Evolutionary conservation across 2,888 invertebrate species (phyloP), one percentile per base, ranked within the genome.

Genomic region (Drosophila diplacantha): DNA sequence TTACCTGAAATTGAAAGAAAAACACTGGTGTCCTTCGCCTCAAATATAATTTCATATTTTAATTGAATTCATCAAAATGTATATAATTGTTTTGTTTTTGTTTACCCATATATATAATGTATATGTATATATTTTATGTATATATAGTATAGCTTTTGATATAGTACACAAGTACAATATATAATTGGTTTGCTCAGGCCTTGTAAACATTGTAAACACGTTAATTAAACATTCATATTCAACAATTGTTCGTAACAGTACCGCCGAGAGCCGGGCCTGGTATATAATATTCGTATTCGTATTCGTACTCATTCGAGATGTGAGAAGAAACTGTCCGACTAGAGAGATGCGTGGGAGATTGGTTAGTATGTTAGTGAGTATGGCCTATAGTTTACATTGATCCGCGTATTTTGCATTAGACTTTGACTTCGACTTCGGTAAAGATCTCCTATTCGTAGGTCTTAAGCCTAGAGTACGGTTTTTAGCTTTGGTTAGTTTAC

Each of bases 361-460:
- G n/a, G 20, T 60, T 69, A 22, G 14, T 20, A 11, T 9, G 31
- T 53, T 53, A 31, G 31, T 32, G 41, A 49, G 35, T 34, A n/a
- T 37, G 32, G 31, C 50, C 31, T 38, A 34, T 38, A 50, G 59
- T 68, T 62, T 67, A 69, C 61, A 69, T 79, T 79, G 84, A 71
- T 83, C 79, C 82, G 58, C 84, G 69, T 46, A 55, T 71, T 75
- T 71, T 43, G 61, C 63, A 54, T 46, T 55, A 80, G 80, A 82
- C 79, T 73, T 70, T 47, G 14, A 22, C 39, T 20, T 18, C 14
- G 76, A 79, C 79, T 69, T 32, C 37, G 31, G 43, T 58, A 32
- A 31, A 32, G 58, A 57, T 34, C 31, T 31, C 22, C 22, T 31
- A 46, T 20, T 46, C 11, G 26, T 49, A 16, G 14, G 34, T 54